phyloP scores from a whole-genome alignment of 37 sponge, comb jelly and placozoan genomes.

The Geodia barretti region DNA sequence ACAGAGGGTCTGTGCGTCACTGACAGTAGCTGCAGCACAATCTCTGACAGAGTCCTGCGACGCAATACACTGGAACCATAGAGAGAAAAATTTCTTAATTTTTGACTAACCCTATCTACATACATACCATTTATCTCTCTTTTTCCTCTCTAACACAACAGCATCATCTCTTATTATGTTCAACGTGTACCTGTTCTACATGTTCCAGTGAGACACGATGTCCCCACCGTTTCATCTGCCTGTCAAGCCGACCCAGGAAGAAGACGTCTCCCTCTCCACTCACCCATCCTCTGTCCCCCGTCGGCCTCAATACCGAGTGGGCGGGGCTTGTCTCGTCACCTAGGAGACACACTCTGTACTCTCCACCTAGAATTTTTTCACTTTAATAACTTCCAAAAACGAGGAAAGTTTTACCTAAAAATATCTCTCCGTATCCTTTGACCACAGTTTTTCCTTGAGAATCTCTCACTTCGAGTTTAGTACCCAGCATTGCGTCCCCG shows the following conservation, averaged over 20 bases:
- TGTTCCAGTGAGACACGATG: conserved; percentile 71
- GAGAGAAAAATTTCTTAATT: too few relatives aligned
- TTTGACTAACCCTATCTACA: neutral
- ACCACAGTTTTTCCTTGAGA: conserved; percentile 7
- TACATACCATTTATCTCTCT: neutral
- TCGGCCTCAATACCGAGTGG: conserved; percentile 35
- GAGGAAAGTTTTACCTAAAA: conserved; percentile 52
- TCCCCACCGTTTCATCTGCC: conserved; percentile 83
- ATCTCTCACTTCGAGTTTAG: conserved; percentile 56
- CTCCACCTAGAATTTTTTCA: conserved; percentile 51
- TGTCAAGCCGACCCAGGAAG: conserved; percentile 73
- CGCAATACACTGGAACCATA: neutral
- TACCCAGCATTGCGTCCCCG: conserved; percentile 69
- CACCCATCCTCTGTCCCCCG: conserved; percentile 74
- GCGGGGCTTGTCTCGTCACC: conserved; percentile 45
- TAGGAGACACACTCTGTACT: conserved; percentile 68
- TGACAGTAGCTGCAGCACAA: conserved; percentile 16
- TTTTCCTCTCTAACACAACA: neutral
- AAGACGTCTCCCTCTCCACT: conserved; percentile 38
- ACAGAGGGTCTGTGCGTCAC: neutral
- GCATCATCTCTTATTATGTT: too few relatives aligned
- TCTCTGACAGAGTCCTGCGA: conserved; percentile 4
- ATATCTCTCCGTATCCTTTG: conserved; percentile 61
- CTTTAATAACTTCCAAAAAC: neutral
- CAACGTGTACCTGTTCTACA: conserved; percentile 58